Conservation (phyloP, 2,888 invertebrate genomes). For the Bimastos eiseni region DNA sequence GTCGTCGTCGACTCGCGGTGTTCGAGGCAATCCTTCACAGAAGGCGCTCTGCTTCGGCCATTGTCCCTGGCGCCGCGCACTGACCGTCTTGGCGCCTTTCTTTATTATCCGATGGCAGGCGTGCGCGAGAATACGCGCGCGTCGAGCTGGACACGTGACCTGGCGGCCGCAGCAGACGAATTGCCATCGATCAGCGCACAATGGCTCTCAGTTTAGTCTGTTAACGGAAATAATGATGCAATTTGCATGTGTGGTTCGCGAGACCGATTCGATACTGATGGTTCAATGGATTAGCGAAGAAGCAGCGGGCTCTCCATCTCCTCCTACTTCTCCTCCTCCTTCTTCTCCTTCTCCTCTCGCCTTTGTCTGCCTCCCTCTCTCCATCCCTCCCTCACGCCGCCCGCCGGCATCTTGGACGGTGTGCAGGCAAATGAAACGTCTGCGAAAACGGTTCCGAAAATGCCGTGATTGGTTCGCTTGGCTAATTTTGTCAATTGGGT, state of each 20-base stretch:
- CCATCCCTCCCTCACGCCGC: background rate
- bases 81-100: background rate
- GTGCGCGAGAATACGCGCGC: slow-evolving; percentile 13
- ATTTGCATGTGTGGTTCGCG: slow-evolving; percentile 25
- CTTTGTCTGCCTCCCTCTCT: no score
- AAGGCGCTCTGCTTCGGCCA: background rate
- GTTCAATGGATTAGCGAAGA: slow-evolving; percentile 22
- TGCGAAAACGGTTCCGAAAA: background rate
- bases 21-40: background rate
- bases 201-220: slow-evolving; percentile 7
- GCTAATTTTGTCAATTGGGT: background rate
- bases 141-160: background rate
- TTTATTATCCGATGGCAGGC: background rate
- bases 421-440: background rate
- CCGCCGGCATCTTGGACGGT: background rate
- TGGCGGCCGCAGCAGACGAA: slow-evolving; percentile 13
- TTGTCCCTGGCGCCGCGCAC: background rate
- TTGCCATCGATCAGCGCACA: background rate
- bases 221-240: slow-evolving; percentile 16
- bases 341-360: background rate
- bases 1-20: background rate
- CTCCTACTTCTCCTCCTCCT: background rate
- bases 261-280: background rate
- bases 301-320: background rate
- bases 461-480: background rate